Evolutionary conservation across 2,888 invertebrate genomes (phyloP).

Genomic region (Ceramica pisi): DNA sequence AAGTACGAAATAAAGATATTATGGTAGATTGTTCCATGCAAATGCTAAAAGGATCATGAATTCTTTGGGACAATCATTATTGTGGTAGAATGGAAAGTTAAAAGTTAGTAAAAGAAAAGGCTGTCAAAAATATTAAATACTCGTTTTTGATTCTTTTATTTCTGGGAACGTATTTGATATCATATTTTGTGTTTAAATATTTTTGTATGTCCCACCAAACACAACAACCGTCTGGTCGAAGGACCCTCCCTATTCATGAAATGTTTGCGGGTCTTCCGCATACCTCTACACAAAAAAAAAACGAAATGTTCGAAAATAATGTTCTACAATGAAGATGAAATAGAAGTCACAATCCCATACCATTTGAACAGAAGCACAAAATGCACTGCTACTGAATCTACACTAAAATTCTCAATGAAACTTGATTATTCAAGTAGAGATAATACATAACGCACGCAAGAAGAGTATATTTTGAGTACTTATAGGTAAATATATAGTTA

Average conservation of each 20-base stretch:
- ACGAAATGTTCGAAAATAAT: not conserved
- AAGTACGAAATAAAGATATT: constrained; percentile 55
- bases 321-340: not conserved
- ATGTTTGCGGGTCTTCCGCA: too few species aligned
- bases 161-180: not conserved
- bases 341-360: constrained; percentile 51
- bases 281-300: too few species aligned
- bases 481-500: constrained; percentile 24
- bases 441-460: too few species aligned
- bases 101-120: not conserved
- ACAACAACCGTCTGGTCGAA: too few species aligned
- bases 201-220: not conserved
- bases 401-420: constrained; percentile 21
- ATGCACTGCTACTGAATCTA: constrained; percentile 43
- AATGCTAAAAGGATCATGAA: constrained; percentile 44
- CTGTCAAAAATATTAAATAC: not conserved
- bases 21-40: constrained; percentile 36
- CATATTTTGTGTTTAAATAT: not conserved
- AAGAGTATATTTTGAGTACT: constrained; percentile 35
- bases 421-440: not conserved
- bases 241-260: too few species aligned
- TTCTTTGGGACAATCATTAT: constrained; percentile 18
- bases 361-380: constrained; percentile 58
- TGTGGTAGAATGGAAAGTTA: constrained; percentile 1
- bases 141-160: not conserved